A percentile compares a stretch with the other conserved stretches of the same genome.
Conservation (phyloP, 2,797 vertebrate genomes). For the Pangasius krempfi region DNA sequence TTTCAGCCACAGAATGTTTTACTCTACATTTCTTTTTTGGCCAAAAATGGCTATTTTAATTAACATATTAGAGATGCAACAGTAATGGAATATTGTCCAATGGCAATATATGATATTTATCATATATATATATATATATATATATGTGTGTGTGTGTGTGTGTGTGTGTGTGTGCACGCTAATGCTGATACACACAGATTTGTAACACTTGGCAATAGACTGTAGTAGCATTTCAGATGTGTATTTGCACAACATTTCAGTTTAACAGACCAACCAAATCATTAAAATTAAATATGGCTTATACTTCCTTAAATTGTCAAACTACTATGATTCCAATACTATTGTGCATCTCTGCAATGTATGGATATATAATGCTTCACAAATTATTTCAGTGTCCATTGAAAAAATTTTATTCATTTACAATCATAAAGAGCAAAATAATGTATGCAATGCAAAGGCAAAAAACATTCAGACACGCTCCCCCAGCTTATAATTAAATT, state of each 20-base stretch:
- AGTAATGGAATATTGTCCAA: neutral
- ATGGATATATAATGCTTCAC: neutral
- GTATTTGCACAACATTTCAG: no score
- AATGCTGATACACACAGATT: neutral
- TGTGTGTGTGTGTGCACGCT: neutral
- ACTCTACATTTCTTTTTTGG: neutral
- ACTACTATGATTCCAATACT: neutral
- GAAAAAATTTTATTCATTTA: neutral
- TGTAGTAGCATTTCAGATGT: neutral
- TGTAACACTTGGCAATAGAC: neutral
- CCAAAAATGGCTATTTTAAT: neutral
- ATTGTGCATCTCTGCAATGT: neutral
- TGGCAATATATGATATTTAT: neutral
- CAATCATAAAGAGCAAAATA: neutral
- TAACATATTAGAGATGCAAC: neutral
- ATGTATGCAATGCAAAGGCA: neutral
- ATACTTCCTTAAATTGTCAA: no score
- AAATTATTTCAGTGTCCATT: neutral
- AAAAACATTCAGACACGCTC: neutral
- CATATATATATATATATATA: neutral
- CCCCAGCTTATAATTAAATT: constrained; percentile 1
- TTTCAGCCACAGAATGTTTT: neutral
- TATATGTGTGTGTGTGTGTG: neutral
- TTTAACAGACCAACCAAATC: neutral
- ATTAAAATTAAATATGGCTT: neutral